Conservation (phyloP, 2,888 invertebrate genomes). For the Dryobotodes eremita region DNA sequence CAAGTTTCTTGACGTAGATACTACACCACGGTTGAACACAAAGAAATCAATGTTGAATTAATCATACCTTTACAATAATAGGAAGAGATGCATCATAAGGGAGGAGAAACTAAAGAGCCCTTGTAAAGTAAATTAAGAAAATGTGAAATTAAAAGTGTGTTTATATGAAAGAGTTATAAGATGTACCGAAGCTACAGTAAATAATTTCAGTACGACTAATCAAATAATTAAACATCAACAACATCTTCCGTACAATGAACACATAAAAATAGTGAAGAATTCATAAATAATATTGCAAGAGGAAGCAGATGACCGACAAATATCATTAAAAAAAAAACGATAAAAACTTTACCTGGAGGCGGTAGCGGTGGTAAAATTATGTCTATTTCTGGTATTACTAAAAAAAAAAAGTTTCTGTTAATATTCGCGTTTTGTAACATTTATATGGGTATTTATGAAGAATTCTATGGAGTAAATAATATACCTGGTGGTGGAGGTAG, state of each 20-base stretch:
- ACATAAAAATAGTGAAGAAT: background rate
- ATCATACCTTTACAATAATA: background rate
- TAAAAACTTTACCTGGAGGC: constrained; percentile 27
- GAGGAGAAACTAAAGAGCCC: background rate
- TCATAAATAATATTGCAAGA: background rate
- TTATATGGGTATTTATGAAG: background rate
- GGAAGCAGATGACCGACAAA: background rate
- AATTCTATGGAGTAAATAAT: background rate
- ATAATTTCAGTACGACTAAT: background rate
- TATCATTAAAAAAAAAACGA: too few species aligned
- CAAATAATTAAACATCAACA: background rate
- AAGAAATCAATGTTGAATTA: background rate
- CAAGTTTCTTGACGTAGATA: background rate
- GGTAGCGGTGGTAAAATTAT: constrained; percentile 10
- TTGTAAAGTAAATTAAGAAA: background rate
- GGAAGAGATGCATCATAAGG: background rate
- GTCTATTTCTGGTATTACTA: constrained; percentile 24
- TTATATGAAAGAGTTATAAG: background rate
- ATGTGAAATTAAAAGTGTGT: background rate
- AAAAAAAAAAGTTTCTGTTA: constrained; percentile 13
- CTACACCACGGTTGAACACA: background rate
- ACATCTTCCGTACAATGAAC: background rate
- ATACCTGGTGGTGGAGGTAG: constrained; percentile 29
- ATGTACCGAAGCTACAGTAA: background rate
- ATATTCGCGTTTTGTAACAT: background rate